Conservation (phyloP, 2,113 vertebrate genomes). For the Nestor notabilis region DNA sequence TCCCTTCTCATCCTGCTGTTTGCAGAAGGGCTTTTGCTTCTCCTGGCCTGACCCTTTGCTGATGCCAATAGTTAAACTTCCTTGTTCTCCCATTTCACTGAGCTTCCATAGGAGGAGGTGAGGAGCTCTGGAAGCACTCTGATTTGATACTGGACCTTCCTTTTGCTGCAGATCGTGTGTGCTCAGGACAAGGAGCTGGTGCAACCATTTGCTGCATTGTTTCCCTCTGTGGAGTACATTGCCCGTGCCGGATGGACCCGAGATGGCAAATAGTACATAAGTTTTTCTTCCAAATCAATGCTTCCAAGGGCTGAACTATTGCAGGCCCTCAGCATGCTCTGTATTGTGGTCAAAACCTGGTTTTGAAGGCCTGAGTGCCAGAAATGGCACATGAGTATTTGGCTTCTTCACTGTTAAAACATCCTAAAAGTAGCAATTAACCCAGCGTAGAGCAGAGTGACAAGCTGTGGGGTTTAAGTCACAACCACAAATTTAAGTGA, state of each 20-base stretch:
- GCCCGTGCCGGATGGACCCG: conserved; percentile 94
- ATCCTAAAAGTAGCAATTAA: neutral
- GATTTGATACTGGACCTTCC: neutral
- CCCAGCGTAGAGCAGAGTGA: neutral
- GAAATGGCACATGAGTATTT: neutral
- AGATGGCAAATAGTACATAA: conserved; percentile 89
- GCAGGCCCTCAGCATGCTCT: rapidly evolving
- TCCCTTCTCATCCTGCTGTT: neutral
- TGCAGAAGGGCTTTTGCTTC: neutral
- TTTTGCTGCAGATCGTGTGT: conserved; percentile 80
- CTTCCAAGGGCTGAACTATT: neutral
- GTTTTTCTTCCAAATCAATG: neutral
- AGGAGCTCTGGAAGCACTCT: neutral
- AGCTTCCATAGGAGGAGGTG: neutral
- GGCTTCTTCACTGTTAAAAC: neutral
- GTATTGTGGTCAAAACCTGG: neutral
- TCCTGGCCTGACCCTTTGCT: neutral
- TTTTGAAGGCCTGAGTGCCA: neutral
- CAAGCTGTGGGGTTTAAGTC: neutral
- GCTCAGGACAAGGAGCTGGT: conserved; percentile 90
- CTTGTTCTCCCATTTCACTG: neutral
- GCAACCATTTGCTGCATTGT: conserved; percentile 84
- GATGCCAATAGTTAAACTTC: neutral
- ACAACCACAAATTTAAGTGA: neutral
- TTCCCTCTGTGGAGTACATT: conserved; percentile 92